Conservation (phyloP, 53 echinoderm and acorn worm genomes). For the Arbacia lixula region DNA sequence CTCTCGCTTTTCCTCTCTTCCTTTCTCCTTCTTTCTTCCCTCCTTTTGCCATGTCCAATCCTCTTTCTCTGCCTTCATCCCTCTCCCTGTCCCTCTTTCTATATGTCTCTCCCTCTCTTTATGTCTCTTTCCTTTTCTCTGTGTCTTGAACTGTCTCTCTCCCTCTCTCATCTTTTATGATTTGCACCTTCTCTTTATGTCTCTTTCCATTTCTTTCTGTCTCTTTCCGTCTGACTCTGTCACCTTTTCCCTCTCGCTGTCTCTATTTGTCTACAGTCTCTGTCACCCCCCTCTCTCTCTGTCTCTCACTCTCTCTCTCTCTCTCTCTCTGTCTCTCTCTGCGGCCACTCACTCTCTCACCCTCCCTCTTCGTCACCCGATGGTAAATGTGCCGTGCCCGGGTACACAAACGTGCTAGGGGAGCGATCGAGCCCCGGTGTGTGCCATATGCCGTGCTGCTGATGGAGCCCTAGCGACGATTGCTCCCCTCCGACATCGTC, state of each 20-base stretch:
- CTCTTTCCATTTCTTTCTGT: conserved; percentile 1
- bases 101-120: conserved; percentile 15
- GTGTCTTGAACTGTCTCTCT: neutral
- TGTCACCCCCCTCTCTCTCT: neutral
- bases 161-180: neutral
- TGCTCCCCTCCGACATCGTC: neutral
- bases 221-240: neutral
- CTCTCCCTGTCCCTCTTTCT: conserved; percentile 31
- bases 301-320: neutral
- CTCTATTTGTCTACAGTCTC: neutral
- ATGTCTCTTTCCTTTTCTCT: neutral
- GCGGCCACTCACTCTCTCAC: neutral
- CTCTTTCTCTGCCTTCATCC: conserved; percentile 29
- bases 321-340: conserved; percentile 1
- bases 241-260: neutral
- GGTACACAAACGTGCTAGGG: conserved; percentile 6
- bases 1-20: neutral
- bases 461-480: conserved; percentile 24
- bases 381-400: conserved; percentile 11
- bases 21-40: neutral
- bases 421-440: conserved; percentile 16
- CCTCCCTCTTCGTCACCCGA: conserved; percentile 11
- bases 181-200: neutral
- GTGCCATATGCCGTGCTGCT: conserved; percentile 33
- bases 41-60: neutral